Percentiles rank a stretch among this genome's conserved stretches.
phyloP scores from a whole-genome alignment of 2,888 invertebrate genomes.

The Ernsta delagoae region DNA sequence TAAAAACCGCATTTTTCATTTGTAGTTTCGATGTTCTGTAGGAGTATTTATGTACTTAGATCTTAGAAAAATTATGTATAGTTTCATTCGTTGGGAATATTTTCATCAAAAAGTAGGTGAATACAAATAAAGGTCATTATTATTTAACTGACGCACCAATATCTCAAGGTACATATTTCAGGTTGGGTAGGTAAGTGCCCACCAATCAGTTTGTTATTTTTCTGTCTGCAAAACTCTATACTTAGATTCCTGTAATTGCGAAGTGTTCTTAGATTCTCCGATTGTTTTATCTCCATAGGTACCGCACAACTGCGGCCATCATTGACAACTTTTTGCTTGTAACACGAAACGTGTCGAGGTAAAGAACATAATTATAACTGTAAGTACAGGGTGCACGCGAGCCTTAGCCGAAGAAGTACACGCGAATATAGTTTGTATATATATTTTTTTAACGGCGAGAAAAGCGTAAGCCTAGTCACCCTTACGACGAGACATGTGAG shows the following conservation, averaged over 20 bases:
- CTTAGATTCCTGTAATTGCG: constrained; percentile 17
- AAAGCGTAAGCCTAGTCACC: neutral
- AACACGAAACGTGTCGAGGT: constrained; percentile 51
- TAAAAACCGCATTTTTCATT: no score
- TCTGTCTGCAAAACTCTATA: neutral
- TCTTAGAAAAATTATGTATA: no score
- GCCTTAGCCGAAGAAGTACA: constrained; percentile 16
- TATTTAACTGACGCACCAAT: no score
- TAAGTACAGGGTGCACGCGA: constrained; percentile 26
- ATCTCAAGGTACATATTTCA: no score
- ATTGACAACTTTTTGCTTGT: constrained; percentile 42
- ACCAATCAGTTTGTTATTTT: neutral
- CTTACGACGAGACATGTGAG: neutral
- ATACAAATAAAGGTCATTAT: no score
- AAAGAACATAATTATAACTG: constrained; percentile 46
- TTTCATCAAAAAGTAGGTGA: no score
- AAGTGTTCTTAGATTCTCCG: constrained; percentile 10
- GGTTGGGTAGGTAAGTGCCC: no score
- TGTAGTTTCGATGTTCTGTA: no score
- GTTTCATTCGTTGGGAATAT: no score
- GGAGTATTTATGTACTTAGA: no score
- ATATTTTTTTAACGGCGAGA: constrained; percentile 14
- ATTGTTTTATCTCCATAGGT: constrained; percentile 22
- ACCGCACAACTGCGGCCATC: constrained; percentile 28
- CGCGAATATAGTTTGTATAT: constrained; percentile 18